Evolutionary conservation across 2,113 vertebrate species (phyloP).

Genomic region (Cettia cetti): DNA sequence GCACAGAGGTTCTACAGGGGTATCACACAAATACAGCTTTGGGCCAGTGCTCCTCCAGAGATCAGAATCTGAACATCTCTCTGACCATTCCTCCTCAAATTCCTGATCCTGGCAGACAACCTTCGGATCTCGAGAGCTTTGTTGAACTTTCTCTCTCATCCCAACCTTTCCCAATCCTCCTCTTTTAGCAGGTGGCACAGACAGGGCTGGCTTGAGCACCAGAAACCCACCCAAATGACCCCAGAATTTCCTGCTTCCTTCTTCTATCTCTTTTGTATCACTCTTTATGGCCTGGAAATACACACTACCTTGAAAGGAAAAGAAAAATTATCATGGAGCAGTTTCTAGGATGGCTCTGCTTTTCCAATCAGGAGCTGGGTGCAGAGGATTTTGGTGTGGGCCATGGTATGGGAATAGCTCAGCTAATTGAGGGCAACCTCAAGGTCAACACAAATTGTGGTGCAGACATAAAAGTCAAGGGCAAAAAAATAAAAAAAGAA

Average conservation of each 20-base stretch:
- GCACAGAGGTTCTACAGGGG: background rate
- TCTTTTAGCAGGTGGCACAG: background rate
- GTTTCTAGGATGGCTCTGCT: background rate
- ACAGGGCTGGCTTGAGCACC: background rate
- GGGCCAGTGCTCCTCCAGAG: background rate
- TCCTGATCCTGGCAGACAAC: background rate
- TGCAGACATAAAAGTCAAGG: constrained; percentile 26
- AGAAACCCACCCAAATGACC: background rate
- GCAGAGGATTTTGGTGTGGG: background rate
- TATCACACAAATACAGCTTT: background rate
- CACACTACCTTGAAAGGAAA: constrained; percentile 28
- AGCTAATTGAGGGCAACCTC: constrained; percentile 48
- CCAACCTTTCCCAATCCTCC: background rate
- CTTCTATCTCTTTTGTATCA: constrained; percentile 2
- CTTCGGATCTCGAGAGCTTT: background rate
- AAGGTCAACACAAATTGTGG: constrained; percentile 27
- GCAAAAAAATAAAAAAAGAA: constrained; percentile 28
- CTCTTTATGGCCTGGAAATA: constrained; percentile 49
- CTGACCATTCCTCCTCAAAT: background rate
- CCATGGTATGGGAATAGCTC: background rate
- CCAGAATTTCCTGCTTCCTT: constrained; percentile 26
- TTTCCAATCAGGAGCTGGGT: background rate
- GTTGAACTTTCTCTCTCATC: background rate
- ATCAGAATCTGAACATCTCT: background rate
- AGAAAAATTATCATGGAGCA: constrained; percentile 6